Evolutionary conservation across 2,888 invertebrate genomes (phyloP), one percentile per base, ranked within the genome.

Genomic region (Branchipolynoe longqiensis): DNA sequence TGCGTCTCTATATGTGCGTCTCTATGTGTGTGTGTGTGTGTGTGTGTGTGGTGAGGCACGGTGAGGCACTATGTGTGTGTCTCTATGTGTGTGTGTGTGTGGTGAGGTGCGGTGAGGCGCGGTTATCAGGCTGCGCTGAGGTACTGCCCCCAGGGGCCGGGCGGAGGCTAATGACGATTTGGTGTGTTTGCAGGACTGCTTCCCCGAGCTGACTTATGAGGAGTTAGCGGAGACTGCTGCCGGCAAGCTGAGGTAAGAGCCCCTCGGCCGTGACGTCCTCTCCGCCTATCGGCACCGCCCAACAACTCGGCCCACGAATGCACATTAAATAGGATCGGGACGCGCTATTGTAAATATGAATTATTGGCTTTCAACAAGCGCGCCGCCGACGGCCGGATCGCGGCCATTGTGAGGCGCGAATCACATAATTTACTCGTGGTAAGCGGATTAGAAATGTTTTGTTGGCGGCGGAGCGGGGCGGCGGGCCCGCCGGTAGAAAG

Each of bases 371-470:
- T 78, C 78, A 78, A 78, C 54, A 78, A 78, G 78, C 78, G 18
- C 33, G 3, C 54, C 78, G 31, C 41, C 54, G 36, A 33, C 36
- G 69, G 36, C 69, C 36, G 36, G 36, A 69, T 38, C 2, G 31
- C 28, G 78, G 78, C 25, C 78, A 78, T 84, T 84, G 84, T 84
- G 64, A 14, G 48, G 40, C 31, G 59, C 56, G 54, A 84, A 84
- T 84, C 84, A 54, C 84, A 62, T 84, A 84, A 84, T 84, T 84
- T 84, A 84, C 84, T 69, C 64, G 41, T 69, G 41, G n/a, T 84
- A 84, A 84, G 64, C 84, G 48, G 84, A 84, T 84, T 84, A 84
- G 64, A 48, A 31, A n/a, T 38, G 69, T 62, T 62, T 83, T 83
- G 83, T 82, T 58, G 40, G 62, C 59, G 31, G 56, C 48, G 36